A percentile compares a stretch with the other conserved stretches of the same genome.
These are phyloP conservation scores for Odontomyia ornata DNA, from an alignment of 2,888 invertebrate species.

Conservation along the genomic window DNA sequence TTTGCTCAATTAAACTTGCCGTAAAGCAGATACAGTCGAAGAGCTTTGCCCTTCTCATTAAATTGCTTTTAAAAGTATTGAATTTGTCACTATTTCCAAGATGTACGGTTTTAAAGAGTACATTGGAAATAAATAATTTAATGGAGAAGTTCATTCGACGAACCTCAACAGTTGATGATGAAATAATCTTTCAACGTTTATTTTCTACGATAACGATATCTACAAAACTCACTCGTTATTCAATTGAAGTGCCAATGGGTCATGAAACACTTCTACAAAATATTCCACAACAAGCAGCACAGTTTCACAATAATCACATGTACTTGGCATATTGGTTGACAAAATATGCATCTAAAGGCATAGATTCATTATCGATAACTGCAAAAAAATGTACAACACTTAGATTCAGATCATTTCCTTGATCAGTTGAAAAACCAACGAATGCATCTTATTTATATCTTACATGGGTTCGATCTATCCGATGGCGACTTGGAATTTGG, in stretches of 20 bases:
- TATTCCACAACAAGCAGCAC: no score
- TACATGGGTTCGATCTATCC: constrained; percentile 71
- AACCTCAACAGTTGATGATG: constrained; percentile 50
- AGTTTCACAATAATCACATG: constrained; percentile 93
- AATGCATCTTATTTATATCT: constrained; percentile 77
- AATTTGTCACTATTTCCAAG: constrained; percentile 61
- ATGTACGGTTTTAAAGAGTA: constrained; percentile 63
- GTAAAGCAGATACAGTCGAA: constrained; percentile 55
- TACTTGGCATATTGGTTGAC: constrained; percentile 81
- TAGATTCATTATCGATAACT: constrained; percentile 72
- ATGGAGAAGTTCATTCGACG: constrained; percentile 61
- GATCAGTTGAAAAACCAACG: constrained; percentile 80
- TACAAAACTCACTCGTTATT: constrained; percentile 80
- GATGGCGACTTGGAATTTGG: constrained; percentile 58
- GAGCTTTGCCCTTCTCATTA: constrained; percentile 61
- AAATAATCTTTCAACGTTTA: constrained; percentile 68
- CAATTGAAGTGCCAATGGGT: constrained; percentile 78
- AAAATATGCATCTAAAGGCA: constrained; percentile 68
- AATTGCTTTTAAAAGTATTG: constrained; percentile 59
- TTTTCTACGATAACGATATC: constrained; percentile 77
- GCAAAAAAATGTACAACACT: constrained; percentile 72
- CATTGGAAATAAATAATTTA: constrained; percentile 61
- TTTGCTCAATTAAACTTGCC: constrained; percentile 58
- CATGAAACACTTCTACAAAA: constrained; percentile 82
- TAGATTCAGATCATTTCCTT: constrained; percentile 76